phyloP scores from a whole-genome alignment of 2,888 invertebrate genomes.

The Erebia aethiops region DNA sequence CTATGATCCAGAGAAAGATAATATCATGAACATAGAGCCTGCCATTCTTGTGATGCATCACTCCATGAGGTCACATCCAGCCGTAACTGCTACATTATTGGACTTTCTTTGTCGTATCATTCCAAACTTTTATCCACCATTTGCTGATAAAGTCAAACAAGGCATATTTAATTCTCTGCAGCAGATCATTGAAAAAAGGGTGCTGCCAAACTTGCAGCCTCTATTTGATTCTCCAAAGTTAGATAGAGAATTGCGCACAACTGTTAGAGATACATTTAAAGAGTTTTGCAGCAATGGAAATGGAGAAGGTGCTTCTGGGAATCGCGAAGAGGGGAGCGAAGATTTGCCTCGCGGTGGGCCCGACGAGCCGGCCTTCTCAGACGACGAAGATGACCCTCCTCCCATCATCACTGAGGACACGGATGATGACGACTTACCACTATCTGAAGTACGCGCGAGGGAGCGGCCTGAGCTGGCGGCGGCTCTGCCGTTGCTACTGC shows the following conservation, averaged over 20 bases:
- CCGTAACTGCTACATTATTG: conserved; percentile 93
- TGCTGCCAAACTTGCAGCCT: conserved; percentile 92
- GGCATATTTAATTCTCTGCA: conserved; percentile 92
- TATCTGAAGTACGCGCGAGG: conserved; percentile 89
- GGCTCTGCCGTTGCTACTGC: conserved; percentile 69
- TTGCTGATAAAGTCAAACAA: conserved; percentile 89
- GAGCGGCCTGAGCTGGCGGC: conserved; percentile 83
- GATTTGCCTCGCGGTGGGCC: conserved; percentile 76
- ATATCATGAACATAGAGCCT: conserved; percentile 98
- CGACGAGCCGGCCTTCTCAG: conserved; percentile 91
- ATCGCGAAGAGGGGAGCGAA: conserved; percentile 71
- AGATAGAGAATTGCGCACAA: conserved; percentile 91
- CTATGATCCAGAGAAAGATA: conserved; percentile 94
- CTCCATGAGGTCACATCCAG: conserved; percentile 95
- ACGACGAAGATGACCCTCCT: conserved; percentile 89
- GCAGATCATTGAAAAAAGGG: conserved; percentile 95
- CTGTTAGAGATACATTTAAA: conserved; percentile 95
- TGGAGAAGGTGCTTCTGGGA: conserved; percentile 77
- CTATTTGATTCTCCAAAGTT: conserved; percentile 94
- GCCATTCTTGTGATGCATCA: conserved; percentile 97
- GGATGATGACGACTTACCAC: conserved; percentile 89
- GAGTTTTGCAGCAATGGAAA: conserved; percentile 90
- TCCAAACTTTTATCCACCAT: conserved; percentile 91
- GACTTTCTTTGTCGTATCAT: conserved; percentile 97
- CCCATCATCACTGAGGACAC: conserved; percentile 83